Base-by-base conservation (phyloP, 2,797 vertebrate species). In the Ciconia nigra region DNA sequence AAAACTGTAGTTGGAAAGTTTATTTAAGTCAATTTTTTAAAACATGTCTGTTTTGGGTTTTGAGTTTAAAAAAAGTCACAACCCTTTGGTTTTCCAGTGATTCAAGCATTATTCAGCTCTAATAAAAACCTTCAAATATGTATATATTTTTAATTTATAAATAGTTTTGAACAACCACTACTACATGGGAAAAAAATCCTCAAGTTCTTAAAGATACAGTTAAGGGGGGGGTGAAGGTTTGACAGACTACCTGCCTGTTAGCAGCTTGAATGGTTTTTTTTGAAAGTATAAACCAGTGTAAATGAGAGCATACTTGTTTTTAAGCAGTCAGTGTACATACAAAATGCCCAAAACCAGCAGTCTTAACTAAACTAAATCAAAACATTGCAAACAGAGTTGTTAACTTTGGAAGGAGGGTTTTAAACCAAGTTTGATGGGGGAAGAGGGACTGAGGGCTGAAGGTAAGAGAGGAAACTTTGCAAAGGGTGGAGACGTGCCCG, bases 401-500 rank as follows among this genome's bases (percentile, higher is more conserved):
- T 82, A 65, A 46, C 9, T 61, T 76, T 15, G 2, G 14, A 82
- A 49, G 10, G 22, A 85, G 20, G 11, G 5, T 46, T 94, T 76
- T 19, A 79, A 94, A 55, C 26, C 13, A 44, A 6, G 1, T 80
- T 87, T 93, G 31, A 21, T 29, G 51, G 15, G 16, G 15, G 5
- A 69, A 67, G 46, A 79, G 5, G 21, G 42, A 46, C 20, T 19
- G 20, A 51, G 7, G 42, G 13, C 31, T 87, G 12, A 41, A 33
- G 2, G 6, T 79, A 42, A 71, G 29, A 82, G 15, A 88, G 16
- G 17, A 86, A 71, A 44, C 42, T 19, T 28, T 28, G 15, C 57
- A 35, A 55, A 58, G 8, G 1, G 2, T 14, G 28, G 66, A 55
- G 35, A 12, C 2, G 1, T 55, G 24, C 11, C 6, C 4, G 2